Evolutionary conservation across 1,140 invertebrate genomes (phyloP).

Genomic region (Aplysia californica): DNA sequence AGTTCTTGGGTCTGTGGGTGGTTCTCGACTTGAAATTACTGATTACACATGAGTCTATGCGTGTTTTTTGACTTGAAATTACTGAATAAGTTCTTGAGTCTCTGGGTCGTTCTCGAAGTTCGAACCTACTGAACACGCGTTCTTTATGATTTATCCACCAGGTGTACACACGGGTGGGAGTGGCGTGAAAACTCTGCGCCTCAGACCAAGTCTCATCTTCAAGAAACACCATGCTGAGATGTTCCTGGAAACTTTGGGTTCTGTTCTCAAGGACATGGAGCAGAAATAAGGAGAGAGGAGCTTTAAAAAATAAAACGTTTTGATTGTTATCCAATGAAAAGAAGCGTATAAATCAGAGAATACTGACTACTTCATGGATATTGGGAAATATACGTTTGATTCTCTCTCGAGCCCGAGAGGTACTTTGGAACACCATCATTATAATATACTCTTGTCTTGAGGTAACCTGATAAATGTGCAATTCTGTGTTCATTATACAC

Average conservation of each 20-base stretch:
- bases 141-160: slow-evolving; percentile 61
- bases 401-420: no score
- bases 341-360: no score
- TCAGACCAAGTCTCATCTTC: slow-evolving; percentile 92
- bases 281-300: no score
- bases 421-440: no score
- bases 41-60: background rate
- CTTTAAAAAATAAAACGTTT: no score
- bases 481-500: no score
- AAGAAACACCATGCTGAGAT: slow-evolving; percentile 90
- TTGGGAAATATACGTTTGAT: no score
- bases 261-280: slow-evolving; percentile 37
- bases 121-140: background rate
- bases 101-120: background rate
- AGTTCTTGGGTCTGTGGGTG: background rate
- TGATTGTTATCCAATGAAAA: no score
- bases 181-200: slow-evolving; percentile 82
- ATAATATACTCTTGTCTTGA: no score
- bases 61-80: background rate
- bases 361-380: no score
- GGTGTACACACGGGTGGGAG: slow-evolving; percentile 91
- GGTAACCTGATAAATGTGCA: no score
- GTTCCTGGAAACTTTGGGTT: slow-evolving; percentile 85
- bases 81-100: background rate
- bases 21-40: background rate